Base-by-base conservation (phyloP, 2,888 invertebrate species). In the Clepsis dumicolana region DNA sequence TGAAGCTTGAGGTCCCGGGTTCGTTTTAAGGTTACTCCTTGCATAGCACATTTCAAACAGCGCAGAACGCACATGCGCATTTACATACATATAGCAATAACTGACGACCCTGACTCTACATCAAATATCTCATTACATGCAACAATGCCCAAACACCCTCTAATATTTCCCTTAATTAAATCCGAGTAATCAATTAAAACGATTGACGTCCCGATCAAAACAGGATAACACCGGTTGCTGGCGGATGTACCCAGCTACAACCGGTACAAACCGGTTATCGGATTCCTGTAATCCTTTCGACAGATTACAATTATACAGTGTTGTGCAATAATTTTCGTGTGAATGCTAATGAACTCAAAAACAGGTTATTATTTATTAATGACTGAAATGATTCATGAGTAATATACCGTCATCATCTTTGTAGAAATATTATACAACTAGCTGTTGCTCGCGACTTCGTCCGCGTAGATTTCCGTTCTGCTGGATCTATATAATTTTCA, bases 151-250 rank as follows among this genome's bases (percentile, higher is more conserved):
- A 12, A 25, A 1, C 4, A 25, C 50, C 8, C 50, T 29, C 16
- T 50, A 50, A 35, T 61, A 61, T 32, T 50, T 32, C 61, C 50
- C 24, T 25, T 25, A 52, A 35, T 21, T 50, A 61, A 61, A 21
- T 48, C 27, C 44, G 44, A 27, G 29, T 60, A 60, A 60, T 29
- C 29, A 48, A 60, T 61, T 32, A 50, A 50, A 32, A 16, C 21
- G n/a, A 61, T 61, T 61, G 50, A 50, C 50, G 35, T 10, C 61
- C 27, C 48, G 18, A 60, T 61, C 52, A n/a, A n/a, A 21, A 32
- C 32, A 2, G 61, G 48, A 61, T 61, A 50, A 61, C 35, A 14
- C 24, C 50, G 32, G 32, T 38, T 38, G 21, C 24, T 7, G 38
- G 5, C 57, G 24, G 35, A 21, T 61, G 21, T 48, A 60, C 27